Evolutionary conservation across 2,888 invertebrate species (phyloP), one percentile per base, ranked within the genome.

Genomic region (Fissipunctia ypsillon): DNA sequence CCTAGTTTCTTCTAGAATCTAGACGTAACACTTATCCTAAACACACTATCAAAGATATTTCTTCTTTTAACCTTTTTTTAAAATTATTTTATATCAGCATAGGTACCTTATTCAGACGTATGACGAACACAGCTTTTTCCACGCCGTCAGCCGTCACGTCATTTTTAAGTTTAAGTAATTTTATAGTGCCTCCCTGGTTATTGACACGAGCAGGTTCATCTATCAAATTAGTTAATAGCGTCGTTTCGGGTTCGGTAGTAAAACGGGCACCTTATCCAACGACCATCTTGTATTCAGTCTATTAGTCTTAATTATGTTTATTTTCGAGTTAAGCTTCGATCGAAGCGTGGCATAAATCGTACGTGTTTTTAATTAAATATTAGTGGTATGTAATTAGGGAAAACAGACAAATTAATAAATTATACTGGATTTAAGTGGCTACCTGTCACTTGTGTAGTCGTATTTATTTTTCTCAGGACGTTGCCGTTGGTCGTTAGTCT

Each of bases 221-320:
- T 54, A 66, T 79, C 73, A 76, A 85, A 85, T 86, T 87, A 85
- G 84, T 87, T 85, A 85, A 87, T 85, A 77, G 87, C 76, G 50
- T 66, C 73, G 77, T 74, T 72, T 73, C 31, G 73, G 80, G 68
- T 69, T 60, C 73, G 73, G 54, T 41, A 69, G 69, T 83, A 77
- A 76, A 83, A 71, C 69, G 59, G 72, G 66, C 56, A 70, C 48
- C 43, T 75, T 85, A 86, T 86, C 86, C 63, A 77, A 14, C 64
- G 38, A 6, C 35, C 60, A 86, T 86, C 85, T 79, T 81, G 84
- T 83, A 57, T 69, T 57, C 48, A 63, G 25, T 70, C 84, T 80
- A 77, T 84, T 85, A 84, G 69, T 80, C 71, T 76, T 85, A 69
- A 82, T 83, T 83, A 81, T 71, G 72, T 78, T 78, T 78, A 71